These are phyloP conservation scores for Danionella dracula DNA, from an alignment of 2,797 vertebrate genomes.

Conservation along the genomic window DNA sequence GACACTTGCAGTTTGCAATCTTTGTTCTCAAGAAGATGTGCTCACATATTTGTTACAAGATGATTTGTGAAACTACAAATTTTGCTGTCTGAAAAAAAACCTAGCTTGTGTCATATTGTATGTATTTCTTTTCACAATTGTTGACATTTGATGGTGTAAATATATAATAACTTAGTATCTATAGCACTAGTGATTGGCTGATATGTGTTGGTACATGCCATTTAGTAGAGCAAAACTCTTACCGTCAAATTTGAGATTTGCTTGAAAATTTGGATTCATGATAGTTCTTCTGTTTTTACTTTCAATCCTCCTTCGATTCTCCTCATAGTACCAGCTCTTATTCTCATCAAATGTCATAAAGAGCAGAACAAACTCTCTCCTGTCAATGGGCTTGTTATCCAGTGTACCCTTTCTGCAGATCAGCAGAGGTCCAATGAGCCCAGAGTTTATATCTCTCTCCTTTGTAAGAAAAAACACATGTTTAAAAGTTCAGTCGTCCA, in stretches of 20 bases:
- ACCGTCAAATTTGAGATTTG: conserved; percentile 83
- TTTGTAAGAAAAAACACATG: conserved; percentile 47
- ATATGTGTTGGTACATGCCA: no score
- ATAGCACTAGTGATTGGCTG: no score
- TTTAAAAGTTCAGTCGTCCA: background rate
- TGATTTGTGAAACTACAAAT: no score
- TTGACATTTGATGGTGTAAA: no score
- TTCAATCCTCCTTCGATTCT: conserved; percentile 59
- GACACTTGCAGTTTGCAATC: no score
- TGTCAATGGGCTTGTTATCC: conserved; percentile 38
- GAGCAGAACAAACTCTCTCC: conserved; percentile 80
- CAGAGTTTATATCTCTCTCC: conserved; percentile 90
- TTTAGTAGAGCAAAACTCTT: conserved; percentile 38
- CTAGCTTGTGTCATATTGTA: no score
- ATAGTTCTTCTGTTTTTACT: conserved; percentile 50
- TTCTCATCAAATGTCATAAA: conserved; percentile 96
- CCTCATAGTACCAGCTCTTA: conserved; percentile 89
- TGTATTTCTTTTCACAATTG: no score
- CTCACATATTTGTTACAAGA: no score
- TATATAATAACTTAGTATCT: no score
- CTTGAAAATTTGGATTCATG: conserved; percentile 48
- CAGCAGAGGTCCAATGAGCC: conserved; percentile 88
- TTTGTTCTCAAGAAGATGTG: no score
- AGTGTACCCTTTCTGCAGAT: conserved; percentile 81
- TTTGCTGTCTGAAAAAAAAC: no score